Percentiles rank a stretch among this genome's conserved stretches.
These are phyloP conservation scores for Champsocephalus gunnari DNA, from an alignment of 2,797 vertebrate species.

Conservation along the genomic window DNA sequence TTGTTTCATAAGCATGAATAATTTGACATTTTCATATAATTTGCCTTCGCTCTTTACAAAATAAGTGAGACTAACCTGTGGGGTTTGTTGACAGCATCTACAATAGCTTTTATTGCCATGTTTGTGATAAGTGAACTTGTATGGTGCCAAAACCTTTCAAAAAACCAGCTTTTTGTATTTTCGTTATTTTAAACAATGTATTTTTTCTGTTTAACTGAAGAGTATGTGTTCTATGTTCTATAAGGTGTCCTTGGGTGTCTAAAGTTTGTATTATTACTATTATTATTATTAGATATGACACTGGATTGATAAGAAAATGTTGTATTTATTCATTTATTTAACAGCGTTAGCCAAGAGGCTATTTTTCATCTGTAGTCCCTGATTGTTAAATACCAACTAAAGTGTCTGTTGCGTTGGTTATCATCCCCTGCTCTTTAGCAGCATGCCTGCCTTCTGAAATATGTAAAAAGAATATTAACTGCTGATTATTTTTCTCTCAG, in stretches of 20 bases:
- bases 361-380: no score
- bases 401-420: background rate
- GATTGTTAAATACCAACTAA: no score
- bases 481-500: constrained; percentile 14
- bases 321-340: no score
- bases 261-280: no score
- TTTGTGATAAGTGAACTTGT: background rate
- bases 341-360: no score
- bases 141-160: background rate
- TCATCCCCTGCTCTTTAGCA: background rate
- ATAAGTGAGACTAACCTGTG: background rate
- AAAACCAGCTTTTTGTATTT: no score
- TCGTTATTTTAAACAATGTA: no score
- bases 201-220: no score
- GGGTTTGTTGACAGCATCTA: background rate
- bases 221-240: no score
- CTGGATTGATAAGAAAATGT: background rate
- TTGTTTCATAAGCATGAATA: background rate
- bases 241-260: no score
- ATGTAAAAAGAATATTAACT: constrained; percentile 1
- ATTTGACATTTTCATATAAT: background rate
- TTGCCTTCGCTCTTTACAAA: background rate
- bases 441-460: constrained; percentile 1
- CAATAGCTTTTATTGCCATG: background rate
- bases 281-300: background rate